A percentile compares a stretch with the other conserved stretches of the same genome.
Evolutionary conservation across 2,113 vertebrate genomes (phyloP).

Genomic region (Gymnobelideus leadbeateri): DNA sequence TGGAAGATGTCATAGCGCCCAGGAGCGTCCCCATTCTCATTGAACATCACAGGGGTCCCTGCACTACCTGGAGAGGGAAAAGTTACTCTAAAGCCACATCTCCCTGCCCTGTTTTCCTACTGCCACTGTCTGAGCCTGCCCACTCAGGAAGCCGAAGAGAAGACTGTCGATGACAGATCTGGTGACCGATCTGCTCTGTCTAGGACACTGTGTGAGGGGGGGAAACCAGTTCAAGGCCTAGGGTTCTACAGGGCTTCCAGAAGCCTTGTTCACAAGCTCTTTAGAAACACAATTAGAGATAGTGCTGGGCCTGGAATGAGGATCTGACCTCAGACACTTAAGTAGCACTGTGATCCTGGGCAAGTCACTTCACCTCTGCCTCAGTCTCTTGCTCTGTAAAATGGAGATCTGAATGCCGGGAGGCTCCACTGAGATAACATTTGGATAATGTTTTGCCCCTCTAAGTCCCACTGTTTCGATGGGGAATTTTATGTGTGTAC

Average conservation of each 20-base stretch:
- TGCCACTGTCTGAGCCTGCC: background rate
- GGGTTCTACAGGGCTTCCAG: too few species aligned
- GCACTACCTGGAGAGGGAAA: constrained; percentile 88
- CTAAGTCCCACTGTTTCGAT: background rate
- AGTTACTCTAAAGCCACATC: background rate
- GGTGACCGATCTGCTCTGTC: background rate
- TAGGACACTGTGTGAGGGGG: too few species aligned
- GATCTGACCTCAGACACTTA: background rate
- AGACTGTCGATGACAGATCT: too few species aligned
- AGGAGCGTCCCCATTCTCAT: constrained; percentile 93
- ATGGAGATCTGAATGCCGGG: background rate
- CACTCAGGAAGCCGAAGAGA: background rate
- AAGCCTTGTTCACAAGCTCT: too few species aligned
- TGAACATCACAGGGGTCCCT: constrained; percentile 92
- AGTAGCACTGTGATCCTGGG: too few species aligned
- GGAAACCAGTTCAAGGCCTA: background rate
- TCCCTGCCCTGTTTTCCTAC: background rate
- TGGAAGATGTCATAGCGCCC: constrained; percentile 97
- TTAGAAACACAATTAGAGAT: too few species aligned
- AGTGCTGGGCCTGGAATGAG: background rate
- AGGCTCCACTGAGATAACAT: background rate
- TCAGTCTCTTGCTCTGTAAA: background rate
- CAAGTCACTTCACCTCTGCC: background rate
- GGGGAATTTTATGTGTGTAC: background rate
- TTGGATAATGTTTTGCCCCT: background rate